These are phyloP conservation scores for Paraescarpia echinospica DNA, from an alignment of 1,140 invertebrate species.

Conservation along the genomic window DNA sequence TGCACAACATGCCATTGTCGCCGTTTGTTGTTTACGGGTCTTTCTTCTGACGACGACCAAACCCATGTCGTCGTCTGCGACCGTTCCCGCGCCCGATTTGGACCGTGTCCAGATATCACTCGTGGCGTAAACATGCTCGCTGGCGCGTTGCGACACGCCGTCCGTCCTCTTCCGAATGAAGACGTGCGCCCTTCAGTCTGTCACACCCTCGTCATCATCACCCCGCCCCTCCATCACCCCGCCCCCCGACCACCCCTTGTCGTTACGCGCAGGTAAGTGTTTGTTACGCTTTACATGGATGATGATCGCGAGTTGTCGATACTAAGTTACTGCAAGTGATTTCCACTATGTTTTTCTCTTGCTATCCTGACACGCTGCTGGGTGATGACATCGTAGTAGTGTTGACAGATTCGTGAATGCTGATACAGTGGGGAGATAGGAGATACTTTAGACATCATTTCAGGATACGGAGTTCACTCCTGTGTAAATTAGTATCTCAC, in stretches of 20 bases:
- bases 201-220: neutral
- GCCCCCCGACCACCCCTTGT: neutral
- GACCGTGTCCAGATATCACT: neutral
- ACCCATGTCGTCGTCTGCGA: neutral
- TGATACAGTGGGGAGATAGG: neutral
- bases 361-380: neutral
- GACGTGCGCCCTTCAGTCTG: neutral
- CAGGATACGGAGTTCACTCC: neutral
- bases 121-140: neutral
- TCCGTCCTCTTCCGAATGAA: neutral
- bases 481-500: neutral
- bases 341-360: neutral
- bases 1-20: neutral
- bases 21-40: neutral
- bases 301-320: neutral
- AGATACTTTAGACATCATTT: neutral
- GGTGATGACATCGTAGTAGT: neutral
- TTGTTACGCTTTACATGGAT: neutral
- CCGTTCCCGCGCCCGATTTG: neutral
- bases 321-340: too few species aligned
- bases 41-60: neutral
- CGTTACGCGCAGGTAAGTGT: neutral
- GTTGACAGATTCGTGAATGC: neutral
- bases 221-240: too few species aligned
- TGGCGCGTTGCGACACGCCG: neutral